Evolutionary conservation across 2,888 invertebrate genomes (phyloP).

Genomic region (Protophormia terraenovae): DNA sequence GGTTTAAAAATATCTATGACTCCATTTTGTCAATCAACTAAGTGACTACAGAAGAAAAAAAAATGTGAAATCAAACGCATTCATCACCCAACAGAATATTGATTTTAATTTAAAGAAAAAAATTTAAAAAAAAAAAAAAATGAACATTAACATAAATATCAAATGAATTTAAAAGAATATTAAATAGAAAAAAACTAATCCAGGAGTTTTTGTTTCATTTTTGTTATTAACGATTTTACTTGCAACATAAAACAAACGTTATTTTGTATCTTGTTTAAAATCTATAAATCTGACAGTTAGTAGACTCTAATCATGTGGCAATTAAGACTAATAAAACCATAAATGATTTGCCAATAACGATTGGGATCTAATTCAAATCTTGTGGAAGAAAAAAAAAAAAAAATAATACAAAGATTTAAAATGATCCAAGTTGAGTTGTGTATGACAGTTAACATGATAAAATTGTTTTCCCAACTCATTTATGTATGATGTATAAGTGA

Average conservation of each 20-base stretch:
- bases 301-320: slow-evolving; percentile 67
- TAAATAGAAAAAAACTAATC: not conserved
- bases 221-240: slow-evolving; percentile 1
- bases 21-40: slow-evolving; percentile 61
- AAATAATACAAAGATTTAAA: not conserved
- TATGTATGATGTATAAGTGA: slow-evolving; percentile 20
- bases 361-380: slow-evolving; percentile 57
- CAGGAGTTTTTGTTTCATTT: slow-evolving; percentile 4
- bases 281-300: slow-evolving; percentile 67
- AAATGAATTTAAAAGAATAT: slow-evolving; percentile 46
- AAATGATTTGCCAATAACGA: slow-evolving; percentile 67
- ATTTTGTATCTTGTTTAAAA: slow-evolving; percentile 49
- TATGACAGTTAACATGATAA: slow-evolving; percentile 65
- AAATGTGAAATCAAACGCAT: not conserved
- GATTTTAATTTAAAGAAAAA: slow-evolving; percentile 27
- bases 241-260: slow-evolving; percentile 44
- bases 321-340: slow-evolving; percentile 65
- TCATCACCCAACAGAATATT: slow-evolving; percentile 26
- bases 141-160: slow-evolving; percentile 66
- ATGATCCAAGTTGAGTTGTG: slow-evolving; percentile 42
- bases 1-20: slow-evolving; percentile 23
- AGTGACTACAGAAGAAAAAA: not conserved
- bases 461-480: slow-evolving; percentile 36
- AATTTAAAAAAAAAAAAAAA: slow-evolving; percentile 5
- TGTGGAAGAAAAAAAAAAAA: not conserved